A percentile compares a stretch with the other conserved stretches of the same genome.
phyloP scores from a whole-genome alignment of 2,888 invertebrate species.

The Digitonthophagus gazella region DNA sequence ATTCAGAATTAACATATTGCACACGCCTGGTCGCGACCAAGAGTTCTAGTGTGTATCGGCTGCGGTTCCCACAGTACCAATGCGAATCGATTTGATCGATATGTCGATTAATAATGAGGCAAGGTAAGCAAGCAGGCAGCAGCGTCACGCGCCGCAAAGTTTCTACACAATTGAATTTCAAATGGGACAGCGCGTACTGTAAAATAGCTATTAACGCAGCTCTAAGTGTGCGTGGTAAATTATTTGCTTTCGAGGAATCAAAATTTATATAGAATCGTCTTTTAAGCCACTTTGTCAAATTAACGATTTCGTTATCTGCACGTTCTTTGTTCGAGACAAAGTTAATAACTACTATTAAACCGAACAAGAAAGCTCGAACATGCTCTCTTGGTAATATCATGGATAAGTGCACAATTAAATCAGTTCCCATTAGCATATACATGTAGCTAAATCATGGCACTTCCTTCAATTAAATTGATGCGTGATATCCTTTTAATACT shows the following conservation, averaged over 20 bases:
- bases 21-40: constrained; percentile 20
- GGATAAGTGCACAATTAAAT: not conserved
- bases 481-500: not conserved
- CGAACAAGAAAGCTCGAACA: not conserved
- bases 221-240: not conserved
- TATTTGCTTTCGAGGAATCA: not conserved
- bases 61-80: constrained; percentile 30
- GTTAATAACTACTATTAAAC: not conserved
- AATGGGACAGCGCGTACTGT: not conserved
- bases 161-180: constrained; percentile 14
- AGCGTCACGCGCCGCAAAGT: constrained; percentile 7
- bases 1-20: constrained; percentile 34
- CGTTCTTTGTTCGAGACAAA: not conserved
- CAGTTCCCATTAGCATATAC: not conserved
- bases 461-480: not conserved
- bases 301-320: not conserved
- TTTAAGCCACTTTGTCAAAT: no score
- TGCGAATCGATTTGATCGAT: constrained; percentile 24
- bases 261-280: not conserved
- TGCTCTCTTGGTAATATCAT: not conserved
- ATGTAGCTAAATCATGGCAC: not conserved
- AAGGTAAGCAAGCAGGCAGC: constrained; percentile 12
- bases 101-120: constrained; percentile 18
- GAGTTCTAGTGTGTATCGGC: constrained; percentile 17
- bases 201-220: not conserved